These are phyloP conservation scores for Turritopsis rubra DNA, from an alignment of 30 jellyfish, hydroid and myxozoan genomes.

Conservation along the genomic window DNA sequence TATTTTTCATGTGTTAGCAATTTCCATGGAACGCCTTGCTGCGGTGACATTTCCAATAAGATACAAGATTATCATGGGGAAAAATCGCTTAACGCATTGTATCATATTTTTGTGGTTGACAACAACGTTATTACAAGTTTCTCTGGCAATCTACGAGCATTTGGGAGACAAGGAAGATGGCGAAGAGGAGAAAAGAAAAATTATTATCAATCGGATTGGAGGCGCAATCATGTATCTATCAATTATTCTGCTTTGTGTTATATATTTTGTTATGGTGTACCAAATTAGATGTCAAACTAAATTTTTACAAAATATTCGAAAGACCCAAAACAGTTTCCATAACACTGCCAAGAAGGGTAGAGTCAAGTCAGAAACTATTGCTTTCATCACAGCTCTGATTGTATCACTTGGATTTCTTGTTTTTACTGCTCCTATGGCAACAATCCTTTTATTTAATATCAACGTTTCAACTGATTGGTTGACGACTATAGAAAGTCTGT, in stretches of 20 bases:
- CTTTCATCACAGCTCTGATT: conserved; percentile 2
- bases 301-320: neutral
- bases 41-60: neutral
- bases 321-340: neutral
- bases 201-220: neutral
- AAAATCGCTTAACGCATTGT: neutral
- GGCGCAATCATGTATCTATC: neutral
- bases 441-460: neutral
- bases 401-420: neutral
- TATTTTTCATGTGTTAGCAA: neutral
- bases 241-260: neutral
- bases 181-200: neutral
- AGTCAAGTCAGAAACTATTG: neutral
- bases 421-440: conserved; percentile 2
- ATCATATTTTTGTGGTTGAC: neutral
- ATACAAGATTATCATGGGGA: neutral
- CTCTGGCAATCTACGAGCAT: neutral
- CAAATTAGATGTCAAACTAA: neutral
- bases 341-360: neutral
- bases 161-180: neutral
- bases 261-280: neutral
- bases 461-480: neutral
- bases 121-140: neutral
- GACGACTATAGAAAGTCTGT: neutral
- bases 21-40: neutral